Base-by-base conservation (phyloP, 2,888 invertebrate species). In the Coenonympha glycerion region DNA sequence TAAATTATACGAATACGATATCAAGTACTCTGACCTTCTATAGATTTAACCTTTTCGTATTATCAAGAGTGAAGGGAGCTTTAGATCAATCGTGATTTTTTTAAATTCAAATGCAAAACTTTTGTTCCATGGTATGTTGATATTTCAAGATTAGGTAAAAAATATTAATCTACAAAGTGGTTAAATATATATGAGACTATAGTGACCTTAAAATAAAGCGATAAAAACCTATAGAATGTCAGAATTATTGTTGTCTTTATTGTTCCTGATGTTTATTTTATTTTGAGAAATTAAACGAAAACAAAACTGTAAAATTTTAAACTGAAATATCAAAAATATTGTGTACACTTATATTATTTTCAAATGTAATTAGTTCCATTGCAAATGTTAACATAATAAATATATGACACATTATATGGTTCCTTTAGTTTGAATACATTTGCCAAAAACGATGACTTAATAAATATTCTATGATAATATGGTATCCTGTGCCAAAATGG, bases 401-500 rank as follows among this genome's bases (percentile, higher is more conserved):
- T 24, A 6, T 39, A 24, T 39, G 22, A 39, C 21, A 39, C 39
- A 16, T n/a, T n/a, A n/a, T 28, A 19, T 24, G 30, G 34, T 37
- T 31, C 34, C 36, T 37, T 34, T 44, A 37, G 37, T 24, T 54
- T 44, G 26, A 24, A 45, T 26, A 47, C 42, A 47, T 47, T 54
- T 47, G 51, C 49, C 45, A 45, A 51, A 50, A 34, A 48, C 18
- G 24, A 45, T 13, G 46, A 46, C 37, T 39, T 53, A 37, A 49
- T 31, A 36, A 55, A 41, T 39, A 49, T 40, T 44, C 31, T 42
- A 56, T 57, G 55, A 47, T 31, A 41, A 53, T 52, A 52, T 54
- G 56, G 64, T 77, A 69, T 69, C 68, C 65, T 82, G 86, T 86
- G 86, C 86, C 86, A 86, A 86, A 83, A 69, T 76, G 76, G 73